These are phyloP conservation scores for Chaunax sp. DNA, from an alignment of 2,797 vertebrate genomes.

Conservation along the genomic window DNA sequence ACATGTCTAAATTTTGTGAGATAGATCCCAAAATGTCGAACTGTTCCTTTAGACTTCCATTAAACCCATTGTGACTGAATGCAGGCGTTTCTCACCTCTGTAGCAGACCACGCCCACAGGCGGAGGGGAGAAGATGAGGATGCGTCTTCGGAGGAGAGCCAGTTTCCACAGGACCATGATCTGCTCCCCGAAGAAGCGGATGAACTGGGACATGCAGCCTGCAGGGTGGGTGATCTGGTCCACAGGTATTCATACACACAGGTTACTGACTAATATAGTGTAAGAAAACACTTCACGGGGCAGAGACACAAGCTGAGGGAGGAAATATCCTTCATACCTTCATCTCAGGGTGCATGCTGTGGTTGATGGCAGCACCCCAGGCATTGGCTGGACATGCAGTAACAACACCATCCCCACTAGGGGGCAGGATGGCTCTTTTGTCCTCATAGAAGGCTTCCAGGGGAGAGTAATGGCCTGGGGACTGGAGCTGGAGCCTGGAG, in stretches of 20 bases:
- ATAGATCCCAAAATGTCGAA: background rate
- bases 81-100: slow-evolving; percentile 83
- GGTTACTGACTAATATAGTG: background rate
- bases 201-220: slow-evolving; percentile 98
- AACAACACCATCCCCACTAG: slow-evolving; percentile 79
- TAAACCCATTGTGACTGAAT: background rate
- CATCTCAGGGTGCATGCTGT: slow-evolving; percentile 96
- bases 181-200: slow-evolving; percentile 96
- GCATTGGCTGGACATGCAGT: slow-evolving; percentile 84
- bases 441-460: slow-evolving; percentile 94
- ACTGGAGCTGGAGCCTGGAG: slow-evolving; percentile 90
- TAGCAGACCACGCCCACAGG: slow-evolving; percentile 96
- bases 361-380: slow-evolving; percentile 89
- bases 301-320: background rate
- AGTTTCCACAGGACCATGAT: slow-evolving; percentile 97
- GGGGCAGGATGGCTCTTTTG: slow-evolving; percentile 89
- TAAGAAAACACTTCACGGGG: background rate
- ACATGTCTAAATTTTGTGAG: no score
- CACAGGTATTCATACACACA: slow-evolving; percentile 4
- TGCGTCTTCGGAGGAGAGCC: slow-evolving; percentile 92
- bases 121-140: slow-evolving; percentile 95
- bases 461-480: slow-evolving; percentile 91
- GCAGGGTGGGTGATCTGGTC: slow-evolving; percentile 94
- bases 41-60: background rate
- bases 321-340: slow-evolving; percentile 81